Conservation (phyloP, 1,140 invertebrate species). For the Saccostrea cuccullata region DNA sequence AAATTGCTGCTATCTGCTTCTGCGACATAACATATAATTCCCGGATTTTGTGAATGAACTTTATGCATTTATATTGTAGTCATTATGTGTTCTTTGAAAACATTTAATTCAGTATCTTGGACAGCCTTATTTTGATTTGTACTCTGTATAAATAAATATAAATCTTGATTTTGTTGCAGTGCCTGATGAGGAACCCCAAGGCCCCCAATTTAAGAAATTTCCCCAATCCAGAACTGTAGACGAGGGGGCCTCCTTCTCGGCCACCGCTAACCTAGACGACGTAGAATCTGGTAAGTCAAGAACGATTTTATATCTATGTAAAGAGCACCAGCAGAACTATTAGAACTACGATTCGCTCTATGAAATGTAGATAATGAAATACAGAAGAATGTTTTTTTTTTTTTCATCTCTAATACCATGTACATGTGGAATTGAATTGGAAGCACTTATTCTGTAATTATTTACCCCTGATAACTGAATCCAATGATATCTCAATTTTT, state of each 20-base stretch:
- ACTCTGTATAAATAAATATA: neutral
- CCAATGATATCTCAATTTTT: no score
- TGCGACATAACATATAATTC: neutral
- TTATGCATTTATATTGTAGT: neutral
- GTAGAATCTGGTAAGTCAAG: conserved; percentile 83
- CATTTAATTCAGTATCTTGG: neutral
- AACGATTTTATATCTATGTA: neutral
- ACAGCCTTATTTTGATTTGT: neutral
- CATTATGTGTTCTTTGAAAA: neutral
- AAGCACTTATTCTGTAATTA: no score
- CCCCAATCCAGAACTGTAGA: conserved; percentile 91
- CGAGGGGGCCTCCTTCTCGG: conserved; percentile 88
- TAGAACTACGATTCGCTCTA: no score
- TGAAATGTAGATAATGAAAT: no score
- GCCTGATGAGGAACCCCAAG: conserved; percentile 90
- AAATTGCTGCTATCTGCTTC: neutral
- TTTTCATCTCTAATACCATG: no score
- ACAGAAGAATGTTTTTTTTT: no score
- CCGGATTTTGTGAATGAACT: neutral
- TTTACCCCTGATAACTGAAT: no score
- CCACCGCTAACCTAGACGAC: conserved; percentile 88
- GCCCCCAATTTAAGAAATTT: conserved; percentile 92
- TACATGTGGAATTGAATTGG: no score
- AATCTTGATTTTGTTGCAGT: conserved; percentile 80
- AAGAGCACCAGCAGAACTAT: no score